Conservation (phyloP, 2,797 vertebrate species). For the Manis javanica region DNA sequence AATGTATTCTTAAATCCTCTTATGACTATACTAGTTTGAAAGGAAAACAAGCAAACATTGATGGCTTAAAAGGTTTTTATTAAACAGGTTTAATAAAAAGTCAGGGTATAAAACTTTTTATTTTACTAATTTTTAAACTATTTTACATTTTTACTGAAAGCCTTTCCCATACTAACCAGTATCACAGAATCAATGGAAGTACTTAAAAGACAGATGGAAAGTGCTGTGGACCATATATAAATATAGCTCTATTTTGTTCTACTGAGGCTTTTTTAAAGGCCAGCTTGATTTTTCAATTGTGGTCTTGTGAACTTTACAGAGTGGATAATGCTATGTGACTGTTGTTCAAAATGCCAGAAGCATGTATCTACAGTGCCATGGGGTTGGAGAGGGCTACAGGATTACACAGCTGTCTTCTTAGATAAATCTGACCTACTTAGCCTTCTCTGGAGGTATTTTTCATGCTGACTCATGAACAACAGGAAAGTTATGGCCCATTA, state of each 20-base stretch:
- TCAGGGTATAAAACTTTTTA: background rate
- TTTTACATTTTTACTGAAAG: conserved; percentile 34
- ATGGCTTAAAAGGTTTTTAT: background rate
- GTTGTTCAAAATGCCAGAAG: conserved; percentile 55
- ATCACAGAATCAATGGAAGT: background rate
- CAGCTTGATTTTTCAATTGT: conserved; percentile 24
- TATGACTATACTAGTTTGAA: background rate
- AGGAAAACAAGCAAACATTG: background rate
- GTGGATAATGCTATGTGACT: conserved; percentile 45
- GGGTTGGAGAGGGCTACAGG: background rate
- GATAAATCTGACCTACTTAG: conserved; percentile 77
- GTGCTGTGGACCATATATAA: background rate
- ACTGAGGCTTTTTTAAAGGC: background rate
- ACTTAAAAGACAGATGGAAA: background rate
- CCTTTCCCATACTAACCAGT: background rate
- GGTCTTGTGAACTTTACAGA: conserved; percentile 1
- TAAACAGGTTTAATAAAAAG: conserved; percentile 26
- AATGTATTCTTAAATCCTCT: conserved; percentile 31
- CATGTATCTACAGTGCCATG: conserved; percentile 46
- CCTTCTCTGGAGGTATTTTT: conserved; percentile 51
- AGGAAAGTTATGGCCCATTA: conserved; percentile 60
- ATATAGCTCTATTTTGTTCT: background rate
- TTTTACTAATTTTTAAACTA: background rate
- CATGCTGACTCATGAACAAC: conserved; percentile 75
- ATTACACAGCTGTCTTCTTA: conserved; percentile 74